Conservation (phyloP, 2,888 invertebrate species). For the Microctonus hyperodae region DNA sequence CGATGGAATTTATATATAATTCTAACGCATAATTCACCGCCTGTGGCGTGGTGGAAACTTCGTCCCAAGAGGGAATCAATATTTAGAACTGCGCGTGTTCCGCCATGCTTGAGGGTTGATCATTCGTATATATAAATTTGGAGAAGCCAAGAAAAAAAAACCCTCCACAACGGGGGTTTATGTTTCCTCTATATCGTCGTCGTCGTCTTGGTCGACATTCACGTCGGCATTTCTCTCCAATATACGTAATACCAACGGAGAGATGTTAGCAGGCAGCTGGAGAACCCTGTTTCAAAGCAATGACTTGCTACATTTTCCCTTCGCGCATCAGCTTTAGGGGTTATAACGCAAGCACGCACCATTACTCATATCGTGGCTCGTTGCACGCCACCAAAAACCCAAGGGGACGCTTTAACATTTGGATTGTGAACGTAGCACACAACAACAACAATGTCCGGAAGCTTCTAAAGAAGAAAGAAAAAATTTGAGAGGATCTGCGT, state of each 20-base stretch:
- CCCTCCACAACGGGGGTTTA: not conserved
- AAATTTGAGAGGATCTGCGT: not conserved
- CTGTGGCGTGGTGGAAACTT: not conserved
- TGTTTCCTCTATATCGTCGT: not conserved
- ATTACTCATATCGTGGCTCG: conserved; percentile 63
- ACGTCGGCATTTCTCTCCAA: not conserved
- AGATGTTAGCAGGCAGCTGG: conserved; percentile 42
- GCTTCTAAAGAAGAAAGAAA: conserved; percentile 6
- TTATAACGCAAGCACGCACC: conserved; percentile 59
- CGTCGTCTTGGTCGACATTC: not conserved
- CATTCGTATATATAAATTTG: conserved; percentile 15
- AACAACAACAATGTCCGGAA: conserved; percentile 19
- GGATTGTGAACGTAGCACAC: too few species aligned
- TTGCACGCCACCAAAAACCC: conserved; percentile 49
- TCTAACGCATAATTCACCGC: not conserved
- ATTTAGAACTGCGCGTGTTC: conserved; percentile 58
- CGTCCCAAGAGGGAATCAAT: conserved; percentile 58
- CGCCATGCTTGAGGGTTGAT: conserved; percentile 54
- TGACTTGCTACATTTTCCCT: conserved; percentile 59
- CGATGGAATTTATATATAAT: not conserved
- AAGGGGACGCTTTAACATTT: conserved; percentile 24
- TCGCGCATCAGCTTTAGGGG: conserved; percentile 32
- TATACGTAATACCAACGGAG: conserved; percentile 36
- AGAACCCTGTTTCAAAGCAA: conserved; percentile 46
- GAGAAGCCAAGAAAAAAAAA: not conserved